phyloP scores from a whole-genome alignment of 2,888 invertebrate species.

The Eupithecia centaureata region DNA sequence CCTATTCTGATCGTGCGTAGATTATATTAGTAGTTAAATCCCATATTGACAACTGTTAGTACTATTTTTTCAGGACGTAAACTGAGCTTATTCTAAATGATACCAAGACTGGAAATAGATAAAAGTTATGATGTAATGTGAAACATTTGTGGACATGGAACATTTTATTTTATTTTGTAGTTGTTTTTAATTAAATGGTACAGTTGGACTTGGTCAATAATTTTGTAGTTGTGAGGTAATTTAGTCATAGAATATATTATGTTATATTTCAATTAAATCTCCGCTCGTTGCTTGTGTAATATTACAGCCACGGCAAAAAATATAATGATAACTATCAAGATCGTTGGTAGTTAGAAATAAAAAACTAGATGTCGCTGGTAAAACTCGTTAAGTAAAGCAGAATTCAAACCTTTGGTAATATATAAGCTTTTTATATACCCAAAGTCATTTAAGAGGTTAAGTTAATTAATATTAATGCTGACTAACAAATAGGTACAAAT shows the following conservation, averaged over 20 bases:
- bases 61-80: background rate
- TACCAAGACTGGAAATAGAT: background rate
- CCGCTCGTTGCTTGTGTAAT: background rate
- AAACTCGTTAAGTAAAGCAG: background rate
- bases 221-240: background rate
- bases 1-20: background rate
- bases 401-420: too few species aligned
- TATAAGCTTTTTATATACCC: background rate
- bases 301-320: background rate
- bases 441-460: background rate
- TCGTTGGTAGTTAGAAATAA: background rate
- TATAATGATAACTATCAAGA: background rate
- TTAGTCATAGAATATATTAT: background rate
- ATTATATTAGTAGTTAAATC: background rate
- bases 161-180: background rate
- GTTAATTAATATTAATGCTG: background rate
- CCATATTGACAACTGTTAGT: background rate
- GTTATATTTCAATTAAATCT: background rate
- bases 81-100: background rate
- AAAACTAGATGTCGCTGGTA: constrained; percentile 1
- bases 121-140: background rate
- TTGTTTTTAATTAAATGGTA: background rate
- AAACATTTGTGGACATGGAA: background rate
- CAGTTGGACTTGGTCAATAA: background rate
- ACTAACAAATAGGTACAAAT: background rate